These are phyloP conservation scores for Gadus macrocephalus DNA, from an alignment of 2,113 vertebrate species.

Conservation along the genomic window DNA sequence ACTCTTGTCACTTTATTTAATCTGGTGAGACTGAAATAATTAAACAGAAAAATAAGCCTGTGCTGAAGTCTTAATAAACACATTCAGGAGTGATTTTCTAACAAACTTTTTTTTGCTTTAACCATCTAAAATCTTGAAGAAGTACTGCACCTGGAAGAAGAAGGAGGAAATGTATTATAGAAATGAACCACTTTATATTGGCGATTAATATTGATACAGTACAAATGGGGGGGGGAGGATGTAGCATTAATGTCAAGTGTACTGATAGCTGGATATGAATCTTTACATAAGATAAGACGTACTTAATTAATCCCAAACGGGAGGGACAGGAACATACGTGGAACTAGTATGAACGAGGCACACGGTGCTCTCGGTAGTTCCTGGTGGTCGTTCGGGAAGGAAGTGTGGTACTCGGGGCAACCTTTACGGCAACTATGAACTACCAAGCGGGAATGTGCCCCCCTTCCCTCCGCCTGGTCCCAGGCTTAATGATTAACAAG, in stretches of 20 bases:
- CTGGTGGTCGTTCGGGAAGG: too few species aligned
- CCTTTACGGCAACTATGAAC: conserved; percentile 33
- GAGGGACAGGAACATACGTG: too few species aligned
- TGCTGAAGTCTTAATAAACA: conserved; percentile 41
- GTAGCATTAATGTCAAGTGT: too few species aligned
- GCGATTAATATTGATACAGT: neutral
- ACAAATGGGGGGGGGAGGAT: neutral
- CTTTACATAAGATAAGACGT: too few species aligned
- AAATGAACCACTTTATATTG: neutral
- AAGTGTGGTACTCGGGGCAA: neutral
- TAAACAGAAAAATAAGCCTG: conserved; percentile 68
- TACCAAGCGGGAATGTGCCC: conserved; percentile 56
- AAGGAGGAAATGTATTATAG: conserved; percentile 7
- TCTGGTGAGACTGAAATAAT: conserved; percentile 92
- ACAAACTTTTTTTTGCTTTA: conserved; percentile 42
- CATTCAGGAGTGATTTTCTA: conserved; percentile 1
- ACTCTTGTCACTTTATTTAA: conserved; percentile 94
- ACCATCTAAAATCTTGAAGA: conserved; percentile 90
- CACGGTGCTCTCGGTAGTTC: too few species aligned
- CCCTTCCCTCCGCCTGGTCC: conserved; percentile 42
- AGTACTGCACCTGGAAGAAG: conserved; percentile 86
- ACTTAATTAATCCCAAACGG: too few species aligned
- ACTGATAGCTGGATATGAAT: too few species aligned
- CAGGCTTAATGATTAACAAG: conserved; percentile 76
- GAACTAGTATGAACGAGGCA: too few species aligned